These are phyloP conservation scores for Coracopsis vasa DNA, from an alignment of 2,113 vertebrate genomes.

Conservation along the genomic window DNA sequence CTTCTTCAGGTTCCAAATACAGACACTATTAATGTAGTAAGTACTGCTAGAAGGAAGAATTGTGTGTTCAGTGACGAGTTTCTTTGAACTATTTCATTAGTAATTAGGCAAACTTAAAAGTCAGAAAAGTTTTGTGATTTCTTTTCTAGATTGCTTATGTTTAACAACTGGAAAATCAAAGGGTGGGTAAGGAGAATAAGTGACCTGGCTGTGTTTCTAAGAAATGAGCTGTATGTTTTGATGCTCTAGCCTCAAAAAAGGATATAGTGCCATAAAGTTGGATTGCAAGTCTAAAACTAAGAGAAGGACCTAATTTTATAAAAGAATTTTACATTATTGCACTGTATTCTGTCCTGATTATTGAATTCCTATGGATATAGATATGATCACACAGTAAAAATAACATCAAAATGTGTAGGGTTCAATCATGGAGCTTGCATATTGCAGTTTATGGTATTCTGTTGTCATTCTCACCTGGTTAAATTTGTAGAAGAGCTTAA, in stretches of 20 bases:
- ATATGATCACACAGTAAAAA: background rate
- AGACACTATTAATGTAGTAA: slow-evolving; percentile 76
- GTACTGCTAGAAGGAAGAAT: slow-evolving; percentile 6
- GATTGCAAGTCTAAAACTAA: background rate
- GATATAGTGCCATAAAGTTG: background rate
- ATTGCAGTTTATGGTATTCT: background rate
- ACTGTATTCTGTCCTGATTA: background rate
- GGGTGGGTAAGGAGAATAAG: background rate
- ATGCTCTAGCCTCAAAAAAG: background rate
- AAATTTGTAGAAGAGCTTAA: background rate
- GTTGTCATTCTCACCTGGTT: background rate
- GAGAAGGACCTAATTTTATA: background rate
- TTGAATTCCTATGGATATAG: background rate
- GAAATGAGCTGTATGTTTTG: background rate
- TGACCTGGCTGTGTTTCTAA: background rate
- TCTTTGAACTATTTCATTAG: background rate
- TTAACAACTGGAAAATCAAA: background rate
- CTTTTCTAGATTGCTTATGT: background rate
- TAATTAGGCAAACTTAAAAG: background rate
- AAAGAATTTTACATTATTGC: background rate
- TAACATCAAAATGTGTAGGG: background rate
- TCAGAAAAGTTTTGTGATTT: background rate
- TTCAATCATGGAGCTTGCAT: background rate
- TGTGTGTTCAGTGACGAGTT: background rate
- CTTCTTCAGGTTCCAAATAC: slow-evolving; percentile 84